A percentile compares a stretch with the other conserved stretches of the same genome.
These are phyloP conservation scores for Caenorhabditis sinica DNA, from an alignment of 2,888 invertebrate species.

Conservation along the genomic window DNA sequence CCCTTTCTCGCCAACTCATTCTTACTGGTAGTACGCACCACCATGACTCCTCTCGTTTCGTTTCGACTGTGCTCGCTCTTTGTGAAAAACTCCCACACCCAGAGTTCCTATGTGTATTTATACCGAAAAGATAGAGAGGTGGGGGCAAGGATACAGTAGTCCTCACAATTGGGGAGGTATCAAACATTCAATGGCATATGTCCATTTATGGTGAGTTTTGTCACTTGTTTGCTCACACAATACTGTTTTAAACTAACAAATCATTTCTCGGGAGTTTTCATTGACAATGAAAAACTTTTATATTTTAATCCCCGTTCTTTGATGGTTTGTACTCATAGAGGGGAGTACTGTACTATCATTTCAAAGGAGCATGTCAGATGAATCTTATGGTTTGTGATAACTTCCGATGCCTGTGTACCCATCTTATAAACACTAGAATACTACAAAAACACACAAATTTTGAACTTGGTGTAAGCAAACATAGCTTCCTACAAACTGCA, in stretches of 20 bases:
- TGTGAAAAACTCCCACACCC: background rate
- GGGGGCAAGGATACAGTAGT: conserved; percentile 33
- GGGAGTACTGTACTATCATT: background rate
- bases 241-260: background rate
- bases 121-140: conserved; percentile 9
- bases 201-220: conserved; percentile 40
- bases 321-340: conserved; percentile 42
- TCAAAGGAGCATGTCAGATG: background rate
- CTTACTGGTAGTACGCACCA: conserved; percentile 55
- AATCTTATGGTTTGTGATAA: background rate
- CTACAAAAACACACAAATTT: no score
- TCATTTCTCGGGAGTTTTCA: no score
- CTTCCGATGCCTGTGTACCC: background rate
- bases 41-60: conserved; percentile 36
- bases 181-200: conserved; percentile 45
- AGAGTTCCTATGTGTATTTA: conserved; percentile 27
- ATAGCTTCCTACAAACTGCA: background rate
- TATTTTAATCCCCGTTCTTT: conserved; percentile 37
- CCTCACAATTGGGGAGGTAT: conserved; percentile 1
- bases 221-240: background rate
- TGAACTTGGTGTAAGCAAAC: background rate
- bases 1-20: conserved; percentile 60
- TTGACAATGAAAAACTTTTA: background rate
- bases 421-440: no score
- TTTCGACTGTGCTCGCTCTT: conserved; percentile 9